These are phyloP conservation scores for Apis florea DNA, from an alignment of 1,140 invertebrate species.

Conservation along the genomic window DNA sequence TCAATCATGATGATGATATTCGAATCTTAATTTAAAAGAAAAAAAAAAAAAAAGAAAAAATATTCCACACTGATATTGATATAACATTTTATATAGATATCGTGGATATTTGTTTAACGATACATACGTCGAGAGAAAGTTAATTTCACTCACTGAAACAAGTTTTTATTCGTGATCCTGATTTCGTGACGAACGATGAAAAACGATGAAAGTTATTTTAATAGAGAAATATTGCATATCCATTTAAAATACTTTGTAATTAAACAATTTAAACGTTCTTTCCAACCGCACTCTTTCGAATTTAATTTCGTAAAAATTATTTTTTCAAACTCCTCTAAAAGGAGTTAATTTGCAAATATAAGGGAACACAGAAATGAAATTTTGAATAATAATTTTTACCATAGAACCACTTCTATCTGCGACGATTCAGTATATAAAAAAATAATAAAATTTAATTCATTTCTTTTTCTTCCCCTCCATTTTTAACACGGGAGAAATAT, in stretches of 20 bases:
- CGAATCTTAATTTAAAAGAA: not conserved
- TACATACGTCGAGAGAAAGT: not conserved
- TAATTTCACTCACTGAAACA: not conserved
- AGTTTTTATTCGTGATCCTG: not conserved
- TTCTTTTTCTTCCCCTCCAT: too few species aligned
- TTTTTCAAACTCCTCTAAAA: not conserved
- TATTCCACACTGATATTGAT: not conserved
- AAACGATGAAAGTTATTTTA: constrained; percentile 1
- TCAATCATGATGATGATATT: not conserved
- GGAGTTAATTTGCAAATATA: not conserved
- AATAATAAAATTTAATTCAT: too few species aligned
- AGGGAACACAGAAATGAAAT: not conserved
- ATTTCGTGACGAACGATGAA: too few species aligned
- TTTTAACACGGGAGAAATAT: not conserved
- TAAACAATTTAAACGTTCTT: not conserved
- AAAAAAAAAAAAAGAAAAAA: not conserved
- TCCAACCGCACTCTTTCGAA: not conserved
- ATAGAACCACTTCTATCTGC: too few species aligned
- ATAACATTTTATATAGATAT: not conserved
- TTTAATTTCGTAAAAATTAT: constrained; percentile 10
- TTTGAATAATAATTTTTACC: not conserved
- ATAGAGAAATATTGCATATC: not conserved
- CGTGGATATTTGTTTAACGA: not conserved
- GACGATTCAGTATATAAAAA: too few species aligned
- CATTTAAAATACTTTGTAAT: not conserved